phyloP scores from a whole-genome alignment of 1,140 invertebrate species.

The Papilio aristodemus region DNA sequence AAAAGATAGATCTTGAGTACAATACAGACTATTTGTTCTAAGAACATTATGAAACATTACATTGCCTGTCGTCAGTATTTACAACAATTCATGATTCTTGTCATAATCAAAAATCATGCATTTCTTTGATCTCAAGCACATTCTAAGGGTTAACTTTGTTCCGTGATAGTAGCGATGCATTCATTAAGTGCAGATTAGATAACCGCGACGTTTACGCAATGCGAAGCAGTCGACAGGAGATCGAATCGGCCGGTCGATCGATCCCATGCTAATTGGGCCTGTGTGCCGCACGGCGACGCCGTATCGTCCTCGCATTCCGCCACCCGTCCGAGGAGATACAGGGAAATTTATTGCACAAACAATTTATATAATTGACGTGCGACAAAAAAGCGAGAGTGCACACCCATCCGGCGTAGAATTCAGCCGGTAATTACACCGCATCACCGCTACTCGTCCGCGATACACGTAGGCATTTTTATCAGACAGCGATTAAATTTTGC shows the following conservation, averaged over 20 bases:
- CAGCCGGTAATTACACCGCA: conserved; percentile 66
- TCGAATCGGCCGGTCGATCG: conserved; percentile 72
- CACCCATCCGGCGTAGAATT: conserved; percentile 68
- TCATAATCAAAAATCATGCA: neutral
- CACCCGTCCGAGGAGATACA: conserved; percentile 73
- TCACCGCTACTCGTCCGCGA: conserved; percentile 55
- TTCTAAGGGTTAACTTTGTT: conserved; percentile 45
- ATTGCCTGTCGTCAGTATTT: too few relatives aligned
- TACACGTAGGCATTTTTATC: conserved; percentile 70
- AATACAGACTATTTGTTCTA: too few relatives aligned
- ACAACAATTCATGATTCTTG: neutral
- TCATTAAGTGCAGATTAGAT: conserved; percentile 78
- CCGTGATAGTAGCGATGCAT: conserved; percentile 60
- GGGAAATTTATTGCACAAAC: conserved; percentile 78
- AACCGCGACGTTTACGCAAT: conserved; percentile 62
- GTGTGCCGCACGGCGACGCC: conserved; percentile 53
- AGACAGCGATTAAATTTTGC: conserved; percentile 62
- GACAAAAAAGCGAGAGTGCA: conserved; percentile 77
- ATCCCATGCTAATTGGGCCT: conserved; percentile 76
- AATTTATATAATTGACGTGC: conserved; percentile 79
- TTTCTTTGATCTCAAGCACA: conserved; percentile 30
- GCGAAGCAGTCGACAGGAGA: conserved; percentile 67
- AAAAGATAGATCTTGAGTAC: too few relatives aligned
- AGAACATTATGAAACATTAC: too few relatives aligned
- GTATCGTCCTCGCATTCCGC: conserved; percentile 71